Base-by-base conservation (phyloP, 2,797 vertebrate species). In the Phrynocephalus vlangalii region DNA sequence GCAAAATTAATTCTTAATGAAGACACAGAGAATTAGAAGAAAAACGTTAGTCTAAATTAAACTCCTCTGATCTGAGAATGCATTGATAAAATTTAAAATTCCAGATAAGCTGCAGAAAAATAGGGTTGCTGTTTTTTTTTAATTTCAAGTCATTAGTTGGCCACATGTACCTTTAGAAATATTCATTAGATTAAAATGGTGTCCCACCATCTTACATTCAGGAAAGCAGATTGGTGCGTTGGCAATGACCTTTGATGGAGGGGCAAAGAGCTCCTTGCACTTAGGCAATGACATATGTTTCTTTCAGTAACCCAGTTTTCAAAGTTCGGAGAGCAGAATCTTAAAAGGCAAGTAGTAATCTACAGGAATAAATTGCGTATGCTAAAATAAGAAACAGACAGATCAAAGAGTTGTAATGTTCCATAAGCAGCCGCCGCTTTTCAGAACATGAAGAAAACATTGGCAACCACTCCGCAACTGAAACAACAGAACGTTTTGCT, bases 241-340 rank as follows among this genome's bases (percentile, higher is more conserved):
- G 73, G 67, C 84, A 73, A 85, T 84, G 86, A 89, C 76, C 88
- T 91, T 1, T 85, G 50, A 92, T 86, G 0, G 0, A 87, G 24
- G 15, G 82, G n/a, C 88, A 63, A 76, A 86, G 87, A 91, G 26
- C 63, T 50, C 56, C 83, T 56, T 28, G 16, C 0, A 0, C 28
- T 86, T 93, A 88, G 7, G 50, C 73, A 80, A 33, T 68, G 78
- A n/a, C 60, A 76, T 67, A 48, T n/a, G 24, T 11, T 16, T 85
- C 50, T 88, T 68, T 82, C 6, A 7, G n/a, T 66, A 67, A 80
- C 0, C 2, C 76, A 90, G 66, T 48, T 93, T 76, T 75, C 76
- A 73, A 82, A 92, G 52, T 13, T 77, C 86, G 24, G 87, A 85
- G 90, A 93, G 72, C 33, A 76, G 81, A 81, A 90, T 87, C 30